Evolutionary conservation across 2,113 vertebrate genomes (phyloP), one percentile per base, ranked within the genome.

Genomic region (Ciconia stormi): DNA sequence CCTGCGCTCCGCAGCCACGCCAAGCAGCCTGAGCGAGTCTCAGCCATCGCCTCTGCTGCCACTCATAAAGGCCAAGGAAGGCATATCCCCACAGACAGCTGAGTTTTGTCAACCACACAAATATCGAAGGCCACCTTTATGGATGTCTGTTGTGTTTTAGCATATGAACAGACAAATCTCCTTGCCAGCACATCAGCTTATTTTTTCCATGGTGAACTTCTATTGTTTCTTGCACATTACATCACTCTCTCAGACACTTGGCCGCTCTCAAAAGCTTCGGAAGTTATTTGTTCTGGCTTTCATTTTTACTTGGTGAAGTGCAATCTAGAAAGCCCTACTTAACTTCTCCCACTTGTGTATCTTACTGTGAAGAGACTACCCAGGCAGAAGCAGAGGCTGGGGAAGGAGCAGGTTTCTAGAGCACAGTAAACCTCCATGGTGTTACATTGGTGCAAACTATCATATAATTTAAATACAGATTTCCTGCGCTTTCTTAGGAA

Each of bases 181-280:
- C 66, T 58, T 74, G 26, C 69, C 56, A 63, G 67, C 25, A 66
- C 4, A 36, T 14, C 6, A 6, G 34, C 62, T 83, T 36, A 11
- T 44, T 62, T 86, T 59, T 88, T 16, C 34, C 29, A 22, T 16
- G 18, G 59, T 63, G 67, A 92, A 63, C 22, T 80, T 72, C 38
- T 56, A 5, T 38, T 40, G 30, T 34, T 79, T 53, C 88, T 81
- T 63, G 21, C 61, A 78, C 38, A 22, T 53, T 32, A 26, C 59
- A 25, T 79, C 73, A 47, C 42, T 53, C 47, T 61, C 50, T 69
- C 29, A 80, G 85, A n/a, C 17, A 52, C 73, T 23, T 69, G 56
- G 49, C 59, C 81, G 49, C 34, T 94, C 93, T 84, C 72, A 62
- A 46, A 93, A 71, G 34, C 61, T 81, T 74, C 85, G 84, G 26